Conservation (phyloP, 2,113 vertebrate species). For the Physeter macrocephalus region DNA sequence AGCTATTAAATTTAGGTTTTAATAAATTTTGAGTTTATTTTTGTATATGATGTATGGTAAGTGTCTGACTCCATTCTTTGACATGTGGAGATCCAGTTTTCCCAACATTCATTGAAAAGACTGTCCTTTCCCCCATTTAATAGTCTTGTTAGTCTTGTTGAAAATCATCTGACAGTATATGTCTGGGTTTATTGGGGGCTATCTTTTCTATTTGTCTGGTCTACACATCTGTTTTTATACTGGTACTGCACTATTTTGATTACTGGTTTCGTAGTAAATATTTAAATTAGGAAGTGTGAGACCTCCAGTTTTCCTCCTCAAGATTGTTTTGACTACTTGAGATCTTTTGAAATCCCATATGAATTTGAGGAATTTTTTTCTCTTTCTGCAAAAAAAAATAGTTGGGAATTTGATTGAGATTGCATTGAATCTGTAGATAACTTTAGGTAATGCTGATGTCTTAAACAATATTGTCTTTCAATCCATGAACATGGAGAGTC, state of each 20-base stretch:
- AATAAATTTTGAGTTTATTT: background rate
- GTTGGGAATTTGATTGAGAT: background rate
- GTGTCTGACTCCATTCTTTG: background rate
- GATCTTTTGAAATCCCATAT: background rate
- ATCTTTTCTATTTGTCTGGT: background rate
- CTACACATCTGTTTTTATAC: background rate
- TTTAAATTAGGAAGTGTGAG: background rate
- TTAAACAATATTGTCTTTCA: background rate
- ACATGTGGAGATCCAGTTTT: background rate
- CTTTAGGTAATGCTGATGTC: background rate
- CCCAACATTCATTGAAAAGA: background rate
- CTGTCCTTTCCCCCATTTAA: background rate
- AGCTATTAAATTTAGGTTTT: background rate
- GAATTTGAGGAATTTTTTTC: background rate
- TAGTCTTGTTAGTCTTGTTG: background rate
- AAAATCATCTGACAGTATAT: background rate
- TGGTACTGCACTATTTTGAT: background rate
- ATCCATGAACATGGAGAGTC: background rate
- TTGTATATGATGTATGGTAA: background rate
- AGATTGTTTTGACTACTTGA: background rate
- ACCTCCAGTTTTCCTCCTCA: background rate
- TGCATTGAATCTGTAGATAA: background rate
- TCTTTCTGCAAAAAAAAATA: too few species aligned
- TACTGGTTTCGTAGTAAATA: background rate
- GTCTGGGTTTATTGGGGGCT: background rate